Base-by-base conservation (phyloP, 1,140 invertebrate species). In the Orussus abietinus region DNA sequence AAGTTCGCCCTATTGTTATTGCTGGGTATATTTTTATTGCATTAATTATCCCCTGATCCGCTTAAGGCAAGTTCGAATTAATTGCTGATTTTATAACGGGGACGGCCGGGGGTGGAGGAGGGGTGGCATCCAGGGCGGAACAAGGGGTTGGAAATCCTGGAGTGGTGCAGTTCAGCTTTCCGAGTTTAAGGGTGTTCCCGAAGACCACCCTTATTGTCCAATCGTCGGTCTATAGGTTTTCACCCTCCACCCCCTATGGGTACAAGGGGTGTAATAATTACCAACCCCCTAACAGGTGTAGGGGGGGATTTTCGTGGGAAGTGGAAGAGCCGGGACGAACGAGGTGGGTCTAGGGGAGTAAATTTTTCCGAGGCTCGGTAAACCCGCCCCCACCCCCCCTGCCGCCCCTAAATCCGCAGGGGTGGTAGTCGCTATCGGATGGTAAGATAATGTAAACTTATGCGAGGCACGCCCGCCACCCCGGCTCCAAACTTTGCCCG, bases 401-500 rank as follows among this genome's bases (percentile, higher is more conserved):
- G 33, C 21, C n/a, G 7, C 19, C 29, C 25, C 52, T 49, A 29
- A 40, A 35, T 45, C 36, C 47, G 45, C 10, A 25, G 17, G 26
- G 29, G 31, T 48, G 44, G 49, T 47, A 63, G 55, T 61, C 43
- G 55, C 64, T 69, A 72, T 72, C 68, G 59, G 68, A 69, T 68
- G 56, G 57, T 61, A 66, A 70, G 69, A 72, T 72, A 72, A 72
- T 71, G 68, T 71, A 70, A 72, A 71, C 68, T 71, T 72, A 71
- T 71, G 68, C 67, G 63, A 66, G 62, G 63, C 65, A 70, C 67
- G 64, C 64, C 64, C 59, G 60, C 46, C 60, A 47, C 55, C 53
- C 59, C 41, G 38, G 14, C 40, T 28, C 43, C 45, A n/a, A n/a
- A n/a, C n/a, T n/a, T n/a, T n/a, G n/a, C n/a, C n/a, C n/a, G n/a